Conservation (phyloP, 2,888 invertebrate genomes). For the Drosophila maculinotata region DNA sequence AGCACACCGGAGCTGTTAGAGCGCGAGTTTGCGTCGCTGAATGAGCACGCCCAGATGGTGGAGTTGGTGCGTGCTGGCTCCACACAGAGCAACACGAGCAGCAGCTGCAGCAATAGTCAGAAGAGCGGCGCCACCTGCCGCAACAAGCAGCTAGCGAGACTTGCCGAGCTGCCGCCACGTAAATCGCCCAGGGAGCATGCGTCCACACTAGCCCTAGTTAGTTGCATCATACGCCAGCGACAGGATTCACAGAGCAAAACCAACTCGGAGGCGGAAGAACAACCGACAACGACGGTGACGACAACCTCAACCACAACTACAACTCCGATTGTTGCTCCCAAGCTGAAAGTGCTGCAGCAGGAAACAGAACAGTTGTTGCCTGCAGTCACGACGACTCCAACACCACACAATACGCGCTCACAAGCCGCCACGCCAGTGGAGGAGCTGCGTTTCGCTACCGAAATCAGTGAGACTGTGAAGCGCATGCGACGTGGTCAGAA, state of each 20-base stretch:
- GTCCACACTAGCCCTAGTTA: conserved; percentile 93
- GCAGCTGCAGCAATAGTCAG: conserved; percentile 74
- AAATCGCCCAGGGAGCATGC: conserved; percentile 96
- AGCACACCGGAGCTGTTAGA: conserved; percentile 75
- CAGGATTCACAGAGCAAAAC: conserved; percentile 82
- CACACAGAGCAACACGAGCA: conserved; percentile 76
- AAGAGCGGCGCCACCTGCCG: conserved; percentile 66
- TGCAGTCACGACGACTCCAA: conserved; percentile 9
- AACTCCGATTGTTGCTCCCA: conserved; percentile 11
- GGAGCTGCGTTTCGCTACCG: conserved; percentile 83
- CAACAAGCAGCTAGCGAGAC: conserved; percentile 78
- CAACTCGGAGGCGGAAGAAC: conserved; percentile 81
- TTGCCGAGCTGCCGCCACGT: conserved; percentile 86
- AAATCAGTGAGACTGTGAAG: conserved; percentile 84
- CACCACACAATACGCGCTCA: conserved; percentile 70
- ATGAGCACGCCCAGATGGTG: conserved; percentile 48
- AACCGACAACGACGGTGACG: conserved; percentile 54
- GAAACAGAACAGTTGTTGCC: conserved; percentile 13
- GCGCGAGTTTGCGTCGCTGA: conserved; percentile 63
- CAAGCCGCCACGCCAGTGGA: conserved; percentile 80
- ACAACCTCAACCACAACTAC: conserved; percentile 23
- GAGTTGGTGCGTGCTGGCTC: conserved; percentile 71
- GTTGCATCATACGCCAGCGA: conserved; percentile 87
- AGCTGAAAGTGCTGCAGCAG: conserved; percentile 33
- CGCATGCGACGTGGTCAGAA: conserved; percentile 83